Evolutionary conservation across 2,113 vertebrate species (phyloP), one percentile per base, ranked within the genome.

Genomic region (Myxocyprinus asiaticus): DNA sequence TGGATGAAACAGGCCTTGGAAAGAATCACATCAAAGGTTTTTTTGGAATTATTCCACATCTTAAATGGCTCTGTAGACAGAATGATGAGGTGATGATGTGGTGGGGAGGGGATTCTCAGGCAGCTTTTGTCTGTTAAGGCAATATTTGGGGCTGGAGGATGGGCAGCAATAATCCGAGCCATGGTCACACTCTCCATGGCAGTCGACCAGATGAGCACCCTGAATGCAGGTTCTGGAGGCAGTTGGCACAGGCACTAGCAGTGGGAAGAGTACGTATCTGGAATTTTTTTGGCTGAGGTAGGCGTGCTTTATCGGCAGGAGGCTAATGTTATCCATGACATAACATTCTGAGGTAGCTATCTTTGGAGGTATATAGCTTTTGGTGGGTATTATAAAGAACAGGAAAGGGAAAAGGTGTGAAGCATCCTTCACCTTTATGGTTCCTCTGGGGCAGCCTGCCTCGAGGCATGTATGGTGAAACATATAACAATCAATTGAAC

Each of bases 301-400:
- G 85, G 63, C 83, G 77, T 76, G 78, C 77, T 83, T 62, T 83
- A 86, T 80, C 85, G 88, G 88, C 87, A 82, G 62, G 62, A 79
- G 80, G 80, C 85, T 87, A 83, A 80, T 56, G 77, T 61, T 63
- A 62, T 56, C 79, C 82, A 76, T 71, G 87, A 86, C 88, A 87
- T 62, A 77, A 84, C 79, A 87, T 88, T 89, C 76, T 89, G 90
- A 93, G 87, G 90, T 92, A 92, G 89, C 82, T 89, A 88, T 92
- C 88, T 91, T 93, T 93, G 89, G 89, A 90, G 63, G 75, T 44
- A 81, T 81, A 76, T 76, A 88, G 85, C 78, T 82, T 88, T 85
- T 77, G 85, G 81, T 73, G 79, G 56, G 62, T 64, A 67, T 51
- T 53, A 78, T 11, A 45, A 48, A 73, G 44, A 63, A 22, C 43